phyloP scores from a whole-genome alignment of 2,113 vertebrate genomes.

The Asarcornis scutulata region DNA sequence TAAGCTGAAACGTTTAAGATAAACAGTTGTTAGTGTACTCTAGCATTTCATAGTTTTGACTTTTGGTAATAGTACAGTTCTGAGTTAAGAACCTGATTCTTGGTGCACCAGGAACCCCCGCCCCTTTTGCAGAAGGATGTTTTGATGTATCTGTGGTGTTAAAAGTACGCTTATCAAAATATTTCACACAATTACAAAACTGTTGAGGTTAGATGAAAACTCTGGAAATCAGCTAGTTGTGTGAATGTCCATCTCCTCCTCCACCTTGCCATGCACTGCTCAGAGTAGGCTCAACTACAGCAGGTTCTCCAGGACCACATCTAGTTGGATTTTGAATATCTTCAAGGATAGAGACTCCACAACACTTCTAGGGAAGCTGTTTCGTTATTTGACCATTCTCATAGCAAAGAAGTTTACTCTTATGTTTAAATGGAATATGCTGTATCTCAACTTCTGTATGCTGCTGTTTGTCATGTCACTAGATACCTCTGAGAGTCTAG shows the following conservation, averaged over 20 bases:
- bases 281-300: neutral
- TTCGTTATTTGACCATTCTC: neutral
- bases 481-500: neutral
- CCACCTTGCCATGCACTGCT: neutral
- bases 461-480: neutral
- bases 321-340: no score
- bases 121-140: neutral
- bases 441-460: neutral
- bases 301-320: neutral
- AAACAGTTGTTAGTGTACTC: neutral
- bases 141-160: neutral
- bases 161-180: neutral
- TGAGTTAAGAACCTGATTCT: neutral
- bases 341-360: neutral
- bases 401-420: neutral
- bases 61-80: neutral
- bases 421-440: fast-evolving
- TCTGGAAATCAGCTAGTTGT: neutral
- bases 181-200: neutral
- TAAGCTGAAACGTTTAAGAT: neutral
- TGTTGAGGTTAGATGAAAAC: neutral
- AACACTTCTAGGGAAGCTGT: neutral
- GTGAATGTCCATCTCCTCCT: neutral
- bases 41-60: neutral
- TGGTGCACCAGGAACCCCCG: fast-evolving